Evolutionary conservation across 2,797 vertebrate genomes (phyloP).

Genomic region (Gymnopithys bicolor): DNA sequence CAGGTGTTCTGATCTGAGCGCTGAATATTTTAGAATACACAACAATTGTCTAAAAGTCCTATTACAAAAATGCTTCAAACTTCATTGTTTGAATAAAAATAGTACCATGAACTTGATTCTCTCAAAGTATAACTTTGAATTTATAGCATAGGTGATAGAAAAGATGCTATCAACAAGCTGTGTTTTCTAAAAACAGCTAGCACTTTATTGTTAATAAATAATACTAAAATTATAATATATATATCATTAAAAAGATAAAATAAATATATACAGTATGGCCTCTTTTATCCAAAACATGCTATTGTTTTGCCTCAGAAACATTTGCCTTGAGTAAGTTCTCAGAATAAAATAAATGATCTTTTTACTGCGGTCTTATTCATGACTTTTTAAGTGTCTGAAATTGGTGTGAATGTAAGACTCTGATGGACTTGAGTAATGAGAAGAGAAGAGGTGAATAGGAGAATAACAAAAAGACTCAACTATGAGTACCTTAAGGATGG

Average conservation of each 20-base stretch:
- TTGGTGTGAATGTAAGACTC: neutral
- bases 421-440: neutral
- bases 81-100: neutral
- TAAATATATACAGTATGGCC: neutral
- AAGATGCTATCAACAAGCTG: neutral
- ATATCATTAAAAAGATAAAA: conserved; percentile 6
- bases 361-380: neutral
- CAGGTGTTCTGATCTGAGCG: neutral
- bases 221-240: neutral
- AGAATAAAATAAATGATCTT: neutral
- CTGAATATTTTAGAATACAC: neutral
- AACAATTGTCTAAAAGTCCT: neutral
- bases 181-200: conserved; percentile 27
- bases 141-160: neutral
- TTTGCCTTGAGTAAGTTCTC: neutral
- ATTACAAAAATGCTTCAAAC: neutral
- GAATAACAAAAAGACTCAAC: neutral
- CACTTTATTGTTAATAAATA: conserved; percentile 14
- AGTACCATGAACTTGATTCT: neutral
- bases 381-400: neutral
- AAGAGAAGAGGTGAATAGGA: neutral
- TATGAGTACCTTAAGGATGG: neutral
- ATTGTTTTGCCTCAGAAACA: neutral
- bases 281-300: neutral
- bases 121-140: conserved; percentile 1